Percentiles rank a stretch among this genome's conserved stretches.
These are phyloP conservation scores for Eupeodes luniger DNA, from an alignment of 2,888 invertebrate genomes.

Conservation along the genomic window DNA sequence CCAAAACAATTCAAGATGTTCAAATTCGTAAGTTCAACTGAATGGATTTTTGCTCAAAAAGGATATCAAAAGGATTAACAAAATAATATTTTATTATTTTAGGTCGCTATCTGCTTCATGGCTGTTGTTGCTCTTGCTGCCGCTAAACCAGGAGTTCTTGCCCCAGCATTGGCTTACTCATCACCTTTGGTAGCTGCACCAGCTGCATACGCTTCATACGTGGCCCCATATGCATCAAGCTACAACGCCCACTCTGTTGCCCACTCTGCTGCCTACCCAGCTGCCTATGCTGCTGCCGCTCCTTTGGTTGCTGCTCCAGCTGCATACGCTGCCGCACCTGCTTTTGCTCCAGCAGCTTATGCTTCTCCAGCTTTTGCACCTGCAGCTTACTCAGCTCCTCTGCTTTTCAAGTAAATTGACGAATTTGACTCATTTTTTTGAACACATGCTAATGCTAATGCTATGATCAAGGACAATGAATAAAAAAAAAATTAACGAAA, in stretches of 20 bases:
- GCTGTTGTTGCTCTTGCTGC: slow-evolving; percentile 60
- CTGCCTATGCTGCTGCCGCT: slow-evolving; percentile 57
- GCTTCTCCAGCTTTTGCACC: slow-evolving; percentile 5
- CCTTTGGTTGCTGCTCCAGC: slow-evolving; percentile 60
- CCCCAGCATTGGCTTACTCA: slow-evolving; percentile 58
- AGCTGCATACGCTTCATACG: slow-evolving; percentile 60
- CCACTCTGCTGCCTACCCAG: slow-evolving; percentile 67
- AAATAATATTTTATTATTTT: not conserved
- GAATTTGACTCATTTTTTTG: slow-evolving; percentile 3
- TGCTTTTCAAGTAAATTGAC: slow-evolving; percentile 30
- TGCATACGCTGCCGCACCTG: slow-evolving; percentile 78
- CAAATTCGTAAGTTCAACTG: slow-evolving; percentile 53
- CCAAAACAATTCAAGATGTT: slow-evolving; percentile 51
- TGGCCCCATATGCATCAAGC: slow-evolving; percentile 68
- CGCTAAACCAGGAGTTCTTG: slow-evolving; percentile 64
- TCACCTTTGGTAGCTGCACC: slow-evolving; percentile 63
- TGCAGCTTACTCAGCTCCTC: slow-evolving; percentile 6
- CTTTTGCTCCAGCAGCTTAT: slow-evolving; percentile 23
- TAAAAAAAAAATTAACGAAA: not conserved
- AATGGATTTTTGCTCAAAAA: not conserved
- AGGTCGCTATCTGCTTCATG: slow-evolving; percentile 63
- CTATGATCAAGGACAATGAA: slow-evolving; percentile 24
- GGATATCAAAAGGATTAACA: slow-evolving; percentile 17
- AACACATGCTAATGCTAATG: not conserved
- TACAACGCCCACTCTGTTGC: slow-evolving; percentile 63